Conservation (phyloP, 2,113 vertebrate species). For the Plectropomus leopardus region DNA sequence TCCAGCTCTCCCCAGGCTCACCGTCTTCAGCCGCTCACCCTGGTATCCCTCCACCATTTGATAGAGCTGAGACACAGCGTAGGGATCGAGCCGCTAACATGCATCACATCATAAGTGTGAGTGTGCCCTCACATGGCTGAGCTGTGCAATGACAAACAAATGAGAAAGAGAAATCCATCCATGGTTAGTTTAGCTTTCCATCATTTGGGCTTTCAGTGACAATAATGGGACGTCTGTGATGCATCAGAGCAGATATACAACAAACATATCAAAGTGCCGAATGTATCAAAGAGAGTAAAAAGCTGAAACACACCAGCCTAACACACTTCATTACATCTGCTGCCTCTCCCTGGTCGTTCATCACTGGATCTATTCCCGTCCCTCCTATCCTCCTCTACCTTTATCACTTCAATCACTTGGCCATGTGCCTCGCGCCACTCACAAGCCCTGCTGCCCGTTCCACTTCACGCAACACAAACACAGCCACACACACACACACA, state of each 20-base stretch:
- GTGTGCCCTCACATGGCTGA: conserved; percentile 77
- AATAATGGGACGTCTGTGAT: conserved; percentile 40
- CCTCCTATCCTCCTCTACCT: conserved; percentile 60
- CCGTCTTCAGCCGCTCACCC: conserved; percentile 44
- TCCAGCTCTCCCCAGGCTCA: conserved; percentile 29
- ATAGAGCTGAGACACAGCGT: conserved; percentile 43
- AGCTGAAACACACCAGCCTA: conserved; percentile 45
- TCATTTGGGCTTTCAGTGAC: conserved; percentile 43
- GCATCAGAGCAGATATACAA: conserved; percentile 44
- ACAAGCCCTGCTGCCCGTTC: conserved; percentile 58
- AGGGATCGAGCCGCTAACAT: conserved; percentile 4
- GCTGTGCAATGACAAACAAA: conserved; percentile 50
- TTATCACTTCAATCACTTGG: conserved; percentile 81
- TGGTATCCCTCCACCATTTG: conserved; percentile 70
- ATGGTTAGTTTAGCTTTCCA: conserved; percentile 48
- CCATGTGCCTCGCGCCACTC: conserved; percentile 69
- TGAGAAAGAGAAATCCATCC: conserved; percentile 1
- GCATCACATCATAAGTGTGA: conserved; percentile 58
- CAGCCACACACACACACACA: conserved; percentile 38
- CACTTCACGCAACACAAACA: conserved; percentile 54
- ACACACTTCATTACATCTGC: conserved; percentile 69
- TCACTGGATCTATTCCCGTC: conserved; percentile 55
- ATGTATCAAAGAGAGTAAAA: conserved; percentile 47
- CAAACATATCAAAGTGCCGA: conserved; percentile 51
- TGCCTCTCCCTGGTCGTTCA: conserved; percentile 46